Evolutionary conservation across 2,888 invertebrate species (phyloP), one percentile per base, ranked within the genome.

Genomic region (Drosophila dives): DNA sequence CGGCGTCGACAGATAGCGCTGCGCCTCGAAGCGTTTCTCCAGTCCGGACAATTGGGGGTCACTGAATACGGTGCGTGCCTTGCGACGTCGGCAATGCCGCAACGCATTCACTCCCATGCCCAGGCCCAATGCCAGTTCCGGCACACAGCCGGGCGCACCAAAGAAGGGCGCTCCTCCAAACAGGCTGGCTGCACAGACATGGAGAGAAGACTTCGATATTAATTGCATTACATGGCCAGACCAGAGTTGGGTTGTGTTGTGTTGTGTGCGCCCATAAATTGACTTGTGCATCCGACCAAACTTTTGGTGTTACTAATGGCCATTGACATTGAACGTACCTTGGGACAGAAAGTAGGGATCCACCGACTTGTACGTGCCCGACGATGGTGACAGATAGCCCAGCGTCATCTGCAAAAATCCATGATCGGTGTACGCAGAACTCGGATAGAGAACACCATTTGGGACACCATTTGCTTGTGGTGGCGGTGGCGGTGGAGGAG

Each of bases 1-100:
- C 0, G 99, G 99, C 0, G 99, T 99, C 23, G 98, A 98, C 2
- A 99, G 95, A 94, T 99, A 87, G 67, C 98, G 94, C 92, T 99
- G 99, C 2, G 97, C 96, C 90, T 98, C 98, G 93, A 99, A 99
- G 55, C 99, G 95, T 89, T 98, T 98, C 92, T 99, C 99, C 81
- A 99, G 94, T 54, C 99, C 99, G 71, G 95, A 95, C 92, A 97
- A 92, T 87, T 97, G 97, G 8, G 96, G 96, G 87, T 97, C 97
- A 56, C 96, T 97, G 92, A 97, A 97, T 0, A 96, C 99, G 0
- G 99, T 99, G 76, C 99, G 94, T 0, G 99, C 99, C 94, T 99
- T 99, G 86, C 99, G 94, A 88, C 99, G 95, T 2, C 99, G 95
- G 93, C 99, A 99, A 91, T 99, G 98, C 91, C 99, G 98, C 80